phyloP scores from a whole-genome alignment of 35 echinoderm and acorn worm genomes.

The Lytechinus variegatus region DNA sequence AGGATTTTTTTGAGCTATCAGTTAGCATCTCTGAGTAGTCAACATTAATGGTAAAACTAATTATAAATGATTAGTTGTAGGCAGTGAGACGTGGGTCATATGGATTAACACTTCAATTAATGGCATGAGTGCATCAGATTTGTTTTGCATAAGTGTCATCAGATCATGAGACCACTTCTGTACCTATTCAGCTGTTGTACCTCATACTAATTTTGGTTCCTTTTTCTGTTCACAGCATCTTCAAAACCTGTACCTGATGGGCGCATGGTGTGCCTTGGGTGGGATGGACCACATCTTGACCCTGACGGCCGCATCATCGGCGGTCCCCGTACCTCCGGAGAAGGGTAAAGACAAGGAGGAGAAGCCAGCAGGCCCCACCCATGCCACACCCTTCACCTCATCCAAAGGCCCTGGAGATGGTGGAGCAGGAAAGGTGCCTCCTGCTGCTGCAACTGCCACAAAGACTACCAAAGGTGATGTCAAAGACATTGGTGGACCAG shows the following conservation, averaged over 20 bases:
- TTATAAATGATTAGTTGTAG: too few relatives aligned
- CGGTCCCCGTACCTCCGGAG: constrained; percentile 12
- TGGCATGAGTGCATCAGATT: too few relatives aligned
- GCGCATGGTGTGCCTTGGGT: constrained; percentile 93
- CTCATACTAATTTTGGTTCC: too few relatives aligned
- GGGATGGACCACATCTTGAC: constrained; percentile 90
- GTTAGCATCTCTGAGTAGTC: too few relatives aligned
- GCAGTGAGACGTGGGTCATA: too few relatives aligned
- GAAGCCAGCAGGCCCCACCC: constrained; percentile 26
- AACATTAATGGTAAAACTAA: too few relatives aligned
- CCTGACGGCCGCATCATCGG: constrained; percentile 52
- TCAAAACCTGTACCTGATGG: constrained; percentile 97
- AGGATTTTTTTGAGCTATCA: too few relatives aligned
- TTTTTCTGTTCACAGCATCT: constrained; percentile 73
- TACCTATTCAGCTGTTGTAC: too few relatives aligned
- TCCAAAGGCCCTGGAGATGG: background rate
- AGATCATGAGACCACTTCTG: too few relatives aligned
- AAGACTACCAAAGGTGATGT: constrained; percentile 12
- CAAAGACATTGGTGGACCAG: constrained; percentile 23
- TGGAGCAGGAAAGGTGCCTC: background rate
- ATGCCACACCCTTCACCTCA: background rate
- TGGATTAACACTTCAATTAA: too few relatives aligned
- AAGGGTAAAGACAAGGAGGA: constrained; percentile 67
- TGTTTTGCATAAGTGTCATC: too few relatives aligned
- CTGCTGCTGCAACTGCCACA: background rate